phyloP scores from a whole-genome alignment of 2,113 vertebrate genomes.

The Rhombomys opimus region DNA sequence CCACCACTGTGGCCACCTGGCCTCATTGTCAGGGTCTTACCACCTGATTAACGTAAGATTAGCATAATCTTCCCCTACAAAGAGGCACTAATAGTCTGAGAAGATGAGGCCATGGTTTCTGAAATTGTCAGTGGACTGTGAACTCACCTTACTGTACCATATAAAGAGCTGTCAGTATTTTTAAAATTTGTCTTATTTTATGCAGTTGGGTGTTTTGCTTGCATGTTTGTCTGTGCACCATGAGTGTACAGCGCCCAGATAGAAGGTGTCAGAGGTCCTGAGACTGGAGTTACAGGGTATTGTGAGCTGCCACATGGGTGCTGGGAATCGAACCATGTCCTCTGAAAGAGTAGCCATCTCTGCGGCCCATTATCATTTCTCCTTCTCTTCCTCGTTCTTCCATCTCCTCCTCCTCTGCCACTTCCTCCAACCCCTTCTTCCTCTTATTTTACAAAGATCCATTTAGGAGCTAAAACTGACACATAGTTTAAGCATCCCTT shows the following conservation, averaged over 20 bases:
- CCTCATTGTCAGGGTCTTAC: slow-evolving; percentile 49
- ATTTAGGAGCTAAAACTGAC: neutral
- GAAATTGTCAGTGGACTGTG: neutral
- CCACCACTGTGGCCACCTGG: neutral
- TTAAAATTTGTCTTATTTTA: neutral
- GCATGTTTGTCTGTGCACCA: neutral
- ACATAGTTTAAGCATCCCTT: neutral
- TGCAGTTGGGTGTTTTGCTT: neutral
- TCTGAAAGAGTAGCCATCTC: neutral
- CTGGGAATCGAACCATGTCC: neutral
- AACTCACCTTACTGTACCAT: neutral
- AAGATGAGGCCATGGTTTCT: neutral
- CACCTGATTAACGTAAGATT: neutral
- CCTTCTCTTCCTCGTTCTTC: neutral
- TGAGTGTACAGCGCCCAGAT: neutral
- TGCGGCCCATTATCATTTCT: neutral
- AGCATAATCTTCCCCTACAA: slow-evolving; percentile 53
- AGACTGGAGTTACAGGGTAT: neutral
- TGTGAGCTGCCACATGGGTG: neutral
- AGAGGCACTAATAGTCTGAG: slow-evolving; percentile 4
- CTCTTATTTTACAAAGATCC: neutral
- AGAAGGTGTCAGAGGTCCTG: neutral
- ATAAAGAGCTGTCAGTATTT: neutral
- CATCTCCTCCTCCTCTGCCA: neutral
- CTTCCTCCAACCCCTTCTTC: neutral